These are phyloP conservation scores for Erpornis zantholeuca DNA, from an alignment of 2,113 vertebrate species.

Conservation along the genomic window DNA sequence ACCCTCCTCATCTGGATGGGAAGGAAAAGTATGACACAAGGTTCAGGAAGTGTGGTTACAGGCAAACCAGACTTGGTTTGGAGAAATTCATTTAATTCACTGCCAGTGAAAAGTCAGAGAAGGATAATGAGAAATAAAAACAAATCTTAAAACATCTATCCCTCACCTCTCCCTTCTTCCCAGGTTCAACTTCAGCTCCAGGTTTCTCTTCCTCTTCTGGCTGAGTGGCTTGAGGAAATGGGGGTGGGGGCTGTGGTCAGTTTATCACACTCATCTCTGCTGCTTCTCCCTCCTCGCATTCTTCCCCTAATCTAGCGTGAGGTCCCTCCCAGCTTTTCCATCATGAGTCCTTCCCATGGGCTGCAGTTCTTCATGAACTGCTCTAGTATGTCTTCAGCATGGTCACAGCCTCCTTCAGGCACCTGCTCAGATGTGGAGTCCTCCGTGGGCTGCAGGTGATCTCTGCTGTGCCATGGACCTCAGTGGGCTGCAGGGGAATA, in stretches of 20 bases:
- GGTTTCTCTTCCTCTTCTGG: not conserved
- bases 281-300: not conserved
- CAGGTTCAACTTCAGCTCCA: not conserved
- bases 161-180: not conserved
- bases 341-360: not conserved
- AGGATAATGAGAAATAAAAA: not conserved
- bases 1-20: not conserved
- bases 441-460: rapidly evolving
- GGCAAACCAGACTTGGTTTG: not conserved
- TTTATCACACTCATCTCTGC: not conserved
- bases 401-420: not conserved
- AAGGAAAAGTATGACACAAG: not conserved
- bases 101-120: not conserved
- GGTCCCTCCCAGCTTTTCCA: not conserved
- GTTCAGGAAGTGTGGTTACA: not conserved
- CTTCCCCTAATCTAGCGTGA: rapidly evolving
- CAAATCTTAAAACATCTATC: not conserved
- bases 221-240: too few relatives aligned
- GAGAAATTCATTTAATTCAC: not conserved
- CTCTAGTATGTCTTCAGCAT: not conserved
- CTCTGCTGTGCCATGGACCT: not conserved
- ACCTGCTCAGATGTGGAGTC: not conserved
- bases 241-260: not conserved
- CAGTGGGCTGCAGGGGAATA: not conserved
- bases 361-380: not conserved